Evolutionary conservation across 1,140 invertebrate genomes (phyloP), one percentile per base, ranked within the genome.

Genomic region (Lasioglossum albipes): DNA sequence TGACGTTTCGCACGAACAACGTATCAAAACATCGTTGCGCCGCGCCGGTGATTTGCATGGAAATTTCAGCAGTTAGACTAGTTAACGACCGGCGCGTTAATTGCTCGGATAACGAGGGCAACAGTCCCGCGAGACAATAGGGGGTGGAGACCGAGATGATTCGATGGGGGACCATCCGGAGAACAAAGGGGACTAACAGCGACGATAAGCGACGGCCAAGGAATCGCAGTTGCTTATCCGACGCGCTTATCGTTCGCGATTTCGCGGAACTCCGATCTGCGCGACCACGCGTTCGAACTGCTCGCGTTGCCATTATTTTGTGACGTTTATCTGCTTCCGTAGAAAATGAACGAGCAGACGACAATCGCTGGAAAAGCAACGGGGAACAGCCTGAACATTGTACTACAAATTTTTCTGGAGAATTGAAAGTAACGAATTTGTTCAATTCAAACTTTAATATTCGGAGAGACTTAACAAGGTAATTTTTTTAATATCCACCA

Each of bases 221-320:
- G 62, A 27, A 69, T 75, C 73, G 61, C 36, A 12, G 20, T 20
- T 41, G 49, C 20, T 87, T 84, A 84, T 84, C 82, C 27, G 12
- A 71, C 73, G 80, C 77, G 80, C 77, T 87, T 87, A 87, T 87
- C 79, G 65, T 57, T 52, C 59, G n/a, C 57, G 9, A n/a, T 87
- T 87, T 75, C 79, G 79, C 61, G 65, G 77, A 87, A 87, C 85
- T 82, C 84, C 76, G 36, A 36, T 36, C 36, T 36, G 82, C 79
- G 22, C 79, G 42, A 84, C 80, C 85, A 76, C 62, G n/a, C 59
- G 45, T 69, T 13, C 59, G 61, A 16, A 20, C 42, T 49, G 41
- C 36, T 36, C 41, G 13, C 62, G 54, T 70, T 65, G 18, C 31
- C 6, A 54, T 27, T 54, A 31, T 74, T 72, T 69, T 49, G n/a